A percentile compares a stretch with the other conserved stretches of the same genome.
Evolutionary conservation across 2,797 vertebrate species (phyloP).

Genomic region (Cyclura pinguis): DNA sequence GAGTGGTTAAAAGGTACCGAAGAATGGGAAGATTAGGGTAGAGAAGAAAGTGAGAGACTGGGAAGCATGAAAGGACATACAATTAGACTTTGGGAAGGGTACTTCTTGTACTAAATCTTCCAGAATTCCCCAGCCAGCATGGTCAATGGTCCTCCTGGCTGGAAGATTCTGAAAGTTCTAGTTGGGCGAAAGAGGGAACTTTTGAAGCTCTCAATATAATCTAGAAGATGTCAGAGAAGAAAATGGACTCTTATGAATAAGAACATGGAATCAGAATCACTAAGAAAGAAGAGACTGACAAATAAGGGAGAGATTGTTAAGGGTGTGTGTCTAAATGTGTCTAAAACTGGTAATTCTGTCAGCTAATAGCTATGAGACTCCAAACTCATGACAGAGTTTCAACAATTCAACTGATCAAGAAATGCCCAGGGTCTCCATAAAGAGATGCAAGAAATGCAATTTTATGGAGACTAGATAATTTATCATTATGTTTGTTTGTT

Average conservation of each 20-base stretch:
- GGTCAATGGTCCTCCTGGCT: too few relatives aligned
- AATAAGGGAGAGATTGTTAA: background rate
- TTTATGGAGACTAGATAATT: background rate
- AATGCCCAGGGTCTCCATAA: background rate
- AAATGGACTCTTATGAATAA: too few relatives aligned
- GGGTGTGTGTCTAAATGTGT: background rate
- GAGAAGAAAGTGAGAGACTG: constrained; percentile 21
- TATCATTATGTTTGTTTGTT: too few relatives aligned
- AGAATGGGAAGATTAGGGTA: constrained; percentile 6
- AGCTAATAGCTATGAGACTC: too few relatives aligned
- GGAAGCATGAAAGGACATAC: background rate
- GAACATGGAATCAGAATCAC: too few relatives aligned
- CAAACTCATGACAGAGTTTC: too few relatives aligned
- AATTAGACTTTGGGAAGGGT: background rate
- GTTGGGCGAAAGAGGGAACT: too few relatives aligned
- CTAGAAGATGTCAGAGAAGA: background rate
- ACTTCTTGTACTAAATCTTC: too few relatives aligned
- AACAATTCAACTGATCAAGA: background rate
- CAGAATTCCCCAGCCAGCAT: too few relatives aligned
- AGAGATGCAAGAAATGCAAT: background rate
- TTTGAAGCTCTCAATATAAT: too few relatives aligned
- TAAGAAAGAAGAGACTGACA: background rate
- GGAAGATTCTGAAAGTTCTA: too few relatives aligned
- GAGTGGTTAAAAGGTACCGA: background rate
- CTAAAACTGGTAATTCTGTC: too few relatives aligned